Base-by-base conservation (phyloP, 2,888 invertebrate species). In the Harmothoe impar region DNA sequence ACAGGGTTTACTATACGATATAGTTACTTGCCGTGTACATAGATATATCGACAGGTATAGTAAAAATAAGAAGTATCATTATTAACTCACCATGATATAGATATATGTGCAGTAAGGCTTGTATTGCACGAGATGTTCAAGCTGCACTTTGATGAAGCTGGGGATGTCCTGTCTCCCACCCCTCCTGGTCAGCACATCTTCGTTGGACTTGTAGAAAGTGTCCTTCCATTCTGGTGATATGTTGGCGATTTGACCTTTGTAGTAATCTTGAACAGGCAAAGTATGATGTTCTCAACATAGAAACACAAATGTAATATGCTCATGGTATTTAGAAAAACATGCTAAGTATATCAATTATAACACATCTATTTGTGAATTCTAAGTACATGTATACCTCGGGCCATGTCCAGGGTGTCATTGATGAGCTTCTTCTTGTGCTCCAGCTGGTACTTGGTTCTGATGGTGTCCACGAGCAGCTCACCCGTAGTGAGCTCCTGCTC, bases 1-100 rank as follows among this genome's bases (percentile, higher is more conserved):
- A n/a, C n/a, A n/a, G n/a, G n/a, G n/a, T n/a, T n/a, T n/a, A n/a
- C n/a, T n/a, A n/a, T n/a, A n/a, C n/a, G n/a, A n/a, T n/a, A n/a
- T n/a, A n/a, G n/a, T n/a, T n/a, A n/a, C n/a, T n/a, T n/a, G n/a
- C n/a, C n/a, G n/a, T n/a, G n/a, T n/a, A n/a, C n/a, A n/a, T n/a
- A n/a, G n/a, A 62, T 15, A 5, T 12, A 62, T 1, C 3, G 3
- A 62, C 20, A 62, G 62, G 20, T 20, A 62, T 12, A 62, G n/a
- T n/a, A n/a, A n/a, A n/a, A n/a, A n/a, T n/a, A n/a, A n/a, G n/a
- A n/a, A n/a, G n/a, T n/a, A n/a, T n/a, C n/a, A n/a, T n/a, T n/a
- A n/a, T n/a, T 62, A n/a, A 31, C 77, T 77, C 31, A 81, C 81
- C 43, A 81, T 33, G 43, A 81, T 33, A n/a, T 35, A 81, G 35